Evolutionary conservation across 2,888 invertebrate species (phyloP).

Genomic region (Platypus cylindrus): DNA sequence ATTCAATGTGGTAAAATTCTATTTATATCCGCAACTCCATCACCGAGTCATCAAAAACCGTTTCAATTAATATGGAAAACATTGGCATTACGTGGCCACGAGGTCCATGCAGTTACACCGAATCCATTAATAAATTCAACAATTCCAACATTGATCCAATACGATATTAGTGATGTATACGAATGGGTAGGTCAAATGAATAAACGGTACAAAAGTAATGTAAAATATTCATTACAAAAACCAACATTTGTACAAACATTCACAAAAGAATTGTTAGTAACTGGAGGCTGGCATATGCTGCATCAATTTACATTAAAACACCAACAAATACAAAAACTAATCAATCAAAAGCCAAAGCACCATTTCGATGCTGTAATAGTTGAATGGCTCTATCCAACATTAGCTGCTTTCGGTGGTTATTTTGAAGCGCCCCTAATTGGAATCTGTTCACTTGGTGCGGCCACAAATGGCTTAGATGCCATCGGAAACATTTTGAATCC

Average conservation of each 20-base stretch:
- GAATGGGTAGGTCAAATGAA: constrained; percentile 4
- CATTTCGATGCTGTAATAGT: constrained; percentile 24
- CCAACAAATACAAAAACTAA: constrained; percentile 9
- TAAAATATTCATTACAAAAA: constrained; percentile 8
- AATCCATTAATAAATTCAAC: constrained; percentile 11
- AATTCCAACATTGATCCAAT: constrained; percentile 13
- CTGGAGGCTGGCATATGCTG: constrained; percentile 7
- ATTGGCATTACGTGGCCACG: constrained; percentile 14
- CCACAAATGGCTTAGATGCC: constrained; percentile 16
- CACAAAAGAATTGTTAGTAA: constrained; percentile 12
- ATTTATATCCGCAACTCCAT: constrained; percentile 11
- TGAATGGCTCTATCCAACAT: constrained; percentile 21
- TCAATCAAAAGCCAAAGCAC: constrained; percentile 16
- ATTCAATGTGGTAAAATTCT: constrained; percentile 12
- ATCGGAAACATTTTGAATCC: constrained; percentile 24
- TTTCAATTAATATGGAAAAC: constrained; percentile 16
- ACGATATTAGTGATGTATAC: constrained; percentile 11
- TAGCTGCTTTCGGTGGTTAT: constrained; percentile 19
- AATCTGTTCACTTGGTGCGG: constrained; percentile 18
- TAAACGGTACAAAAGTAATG: neutral
- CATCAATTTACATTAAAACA: constrained; percentile 9
- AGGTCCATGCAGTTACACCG: constrained; percentile 14
- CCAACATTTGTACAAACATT: constrained; percentile 13
- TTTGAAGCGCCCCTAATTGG: constrained; percentile 10
- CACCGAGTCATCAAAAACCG: constrained; percentile 16